phyloP scores from a whole-genome alignment of 2,113 vertebrate genomes.

The Ptychochromis oligacanthus region DNA sequence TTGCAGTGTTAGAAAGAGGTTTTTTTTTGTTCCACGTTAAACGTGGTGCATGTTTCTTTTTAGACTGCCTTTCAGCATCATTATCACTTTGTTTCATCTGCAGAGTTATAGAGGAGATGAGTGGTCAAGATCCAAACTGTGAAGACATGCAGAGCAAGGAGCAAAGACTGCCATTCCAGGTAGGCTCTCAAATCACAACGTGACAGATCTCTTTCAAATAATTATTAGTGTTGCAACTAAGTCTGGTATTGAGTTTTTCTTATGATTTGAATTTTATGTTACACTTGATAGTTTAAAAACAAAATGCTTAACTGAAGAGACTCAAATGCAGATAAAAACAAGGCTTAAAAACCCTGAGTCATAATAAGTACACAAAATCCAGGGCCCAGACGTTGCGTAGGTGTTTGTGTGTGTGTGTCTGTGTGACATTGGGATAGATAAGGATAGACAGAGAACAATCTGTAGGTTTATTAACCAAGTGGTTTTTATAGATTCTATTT shows the following conservation, averaged over 20 bases:
- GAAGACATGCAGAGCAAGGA: conserved; percentile 68
- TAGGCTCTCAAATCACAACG: conserved; percentile 18
- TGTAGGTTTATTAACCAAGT: not conserved
- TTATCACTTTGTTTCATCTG: conserved; percentile 5
- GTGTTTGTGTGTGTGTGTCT: not conserved
- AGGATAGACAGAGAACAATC: not conserved
- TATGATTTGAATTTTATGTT: not conserved
- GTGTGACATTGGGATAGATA: not conserved
- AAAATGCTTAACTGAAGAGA: not conserved
- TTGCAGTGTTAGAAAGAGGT: not conserved
- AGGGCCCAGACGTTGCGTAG: not conserved
- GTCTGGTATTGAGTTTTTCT: not conserved
- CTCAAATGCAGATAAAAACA: conserved; percentile 1
- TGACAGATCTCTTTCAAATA: not conserved
- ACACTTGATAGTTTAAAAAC: not conserved
- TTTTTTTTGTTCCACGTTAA: too few relatives aligned
- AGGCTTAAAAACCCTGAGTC: not conserved
- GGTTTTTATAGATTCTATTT: not conserved
- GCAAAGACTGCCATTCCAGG: conserved; percentile 75
- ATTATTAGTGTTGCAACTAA: not conserved
- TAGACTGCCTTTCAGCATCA: not conserved
- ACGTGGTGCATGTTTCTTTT: not conserved
- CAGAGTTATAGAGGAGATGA: conserved; percentile 70
- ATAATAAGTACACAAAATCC: not conserved
- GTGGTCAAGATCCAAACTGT: conserved; percentile 54